Base-by-base conservation (phyloP, 2,113 vertebrate species). In the Notechis scutatus region DNA sequence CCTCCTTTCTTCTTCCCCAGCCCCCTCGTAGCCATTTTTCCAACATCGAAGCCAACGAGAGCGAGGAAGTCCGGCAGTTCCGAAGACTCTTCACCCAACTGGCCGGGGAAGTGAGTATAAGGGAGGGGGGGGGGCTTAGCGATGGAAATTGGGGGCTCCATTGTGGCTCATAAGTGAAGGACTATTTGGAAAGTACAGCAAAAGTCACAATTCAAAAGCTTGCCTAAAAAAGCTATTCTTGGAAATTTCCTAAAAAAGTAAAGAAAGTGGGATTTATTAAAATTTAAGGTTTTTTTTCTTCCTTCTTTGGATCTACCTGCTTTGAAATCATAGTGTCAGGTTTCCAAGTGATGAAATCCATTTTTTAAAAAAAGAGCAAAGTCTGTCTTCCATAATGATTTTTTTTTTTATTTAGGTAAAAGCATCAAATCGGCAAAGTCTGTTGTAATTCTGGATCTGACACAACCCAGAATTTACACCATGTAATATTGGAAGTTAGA, bases 31-130 rank as follows among this genome's bases (percentile, higher is more conserved):
- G 91, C 74, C 97, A 98, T 89, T 95, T 94, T 88, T 95, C 97
- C 88, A 95, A 96, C 88, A 87, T 96, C 3, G 96, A 97, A 42
- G 93, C 97, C 89, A 97, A 98, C 69, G 99, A 99, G 95, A 98
- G 92, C 0, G 98, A 98, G 0, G 98, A 99, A 92, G 98, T 98
- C 56, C 97, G 96, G 81, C 98, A 98, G 97, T 99, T 99, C 94
- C 97, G 98, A 90, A 96, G 91, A 92, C 98, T 99, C 64, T 98
- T 99, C 95, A 95, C 97, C 90, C 98, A 98, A 87, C 97, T 99
- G 20, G 99, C 99, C 18, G 99, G 99, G 94, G 98, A 99, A 0
- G 99, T 99, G 94, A 98, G 98, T 97, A 26, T 0, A 61, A 61
- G 42, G 42, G 42, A 4, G 81, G 23, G 15, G 2, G 14, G 69